Conservation (phyloP, 2,888 invertebrate genomes). For the Microplitis deprimator region DNA sequence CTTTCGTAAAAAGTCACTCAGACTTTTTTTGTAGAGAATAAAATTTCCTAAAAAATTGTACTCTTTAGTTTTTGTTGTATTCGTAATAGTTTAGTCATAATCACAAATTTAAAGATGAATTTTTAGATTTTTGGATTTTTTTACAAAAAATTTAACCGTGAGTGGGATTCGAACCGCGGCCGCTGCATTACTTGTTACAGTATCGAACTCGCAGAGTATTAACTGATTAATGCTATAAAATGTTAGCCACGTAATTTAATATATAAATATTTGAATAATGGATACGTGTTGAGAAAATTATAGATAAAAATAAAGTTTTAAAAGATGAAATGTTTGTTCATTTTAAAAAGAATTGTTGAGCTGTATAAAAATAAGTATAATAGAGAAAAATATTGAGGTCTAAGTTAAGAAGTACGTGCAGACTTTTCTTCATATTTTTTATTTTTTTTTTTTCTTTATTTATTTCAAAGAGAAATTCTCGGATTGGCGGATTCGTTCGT, state of each 20-base stretch:
- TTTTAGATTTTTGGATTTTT: too few species aligned
- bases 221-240: background rate
- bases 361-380: conserved; percentile 2
- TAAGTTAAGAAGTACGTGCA: conserved; percentile 17
- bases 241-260: background rate
- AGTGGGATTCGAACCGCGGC: background rate
- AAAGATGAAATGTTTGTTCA: background rate
- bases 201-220: background rate
- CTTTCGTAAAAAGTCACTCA: too few species aligned
- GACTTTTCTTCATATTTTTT: background rate
- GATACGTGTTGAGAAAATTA: background rate
- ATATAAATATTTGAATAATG: background rate
- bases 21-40: too few species aligned
- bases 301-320: background rate
- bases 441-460: background rate
- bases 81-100: too few species aligned
- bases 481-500: background rate
- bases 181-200: background rate
- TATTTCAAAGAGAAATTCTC: background rate
- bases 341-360: background rate
- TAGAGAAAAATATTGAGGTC: background rate
- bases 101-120: too few species aligned
- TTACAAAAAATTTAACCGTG: background rate
- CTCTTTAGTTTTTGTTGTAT: too few species aligned
- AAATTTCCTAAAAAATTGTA: too few species aligned